These are phyloP conservation scores for Pseudachorutes palmiensis DNA, from an alignment of 1,140 invertebrate genomes.

Conservation along the genomic window DNA sequence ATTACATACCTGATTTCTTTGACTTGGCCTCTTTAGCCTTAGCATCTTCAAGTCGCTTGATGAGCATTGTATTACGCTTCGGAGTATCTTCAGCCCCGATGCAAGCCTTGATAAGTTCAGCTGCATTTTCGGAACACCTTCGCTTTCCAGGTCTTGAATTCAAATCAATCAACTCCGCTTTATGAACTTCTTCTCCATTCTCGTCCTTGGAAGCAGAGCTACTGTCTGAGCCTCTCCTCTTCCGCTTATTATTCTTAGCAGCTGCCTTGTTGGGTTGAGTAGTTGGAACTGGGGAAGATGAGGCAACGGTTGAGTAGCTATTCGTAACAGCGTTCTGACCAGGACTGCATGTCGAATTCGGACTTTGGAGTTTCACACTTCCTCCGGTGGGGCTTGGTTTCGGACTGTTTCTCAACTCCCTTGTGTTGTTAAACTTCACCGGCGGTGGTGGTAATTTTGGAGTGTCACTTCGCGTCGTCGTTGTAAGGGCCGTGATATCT, in stretches of 20 bases:
- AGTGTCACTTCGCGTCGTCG: constrained; percentile 26
- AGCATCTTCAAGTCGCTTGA: constrained; percentile 32
- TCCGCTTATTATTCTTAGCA: constrained; percentile 55
- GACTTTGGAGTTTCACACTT: constrained; percentile 31
- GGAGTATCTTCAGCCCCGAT: constrained; percentile 54
- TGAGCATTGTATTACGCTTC: constrained; percentile 30
- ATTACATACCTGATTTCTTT: no score
- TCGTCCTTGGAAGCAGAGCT: constrained; percentile 44
- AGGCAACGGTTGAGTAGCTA: background rate
- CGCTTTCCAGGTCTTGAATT: constrained; percentile 52
- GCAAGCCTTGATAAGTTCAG: constrained; percentile 58
- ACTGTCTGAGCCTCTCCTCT: constrained; percentile 66
- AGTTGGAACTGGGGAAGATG: constrained; percentile 23
- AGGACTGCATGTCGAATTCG: constrained; percentile 7
- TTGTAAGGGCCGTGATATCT: constrained; percentile 34
- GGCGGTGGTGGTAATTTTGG: constrained; percentile 30
- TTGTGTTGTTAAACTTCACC: constrained; percentile 16
- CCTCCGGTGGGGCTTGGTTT: constrained; percentile 37
- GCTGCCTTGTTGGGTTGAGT: constrained; percentile 10
- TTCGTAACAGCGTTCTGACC: constrained; percentile 11
- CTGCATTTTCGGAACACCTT: constrained; percentile 59
- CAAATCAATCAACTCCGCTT: constrained; percentile 38
- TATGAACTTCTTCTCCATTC: constrained; percentile 32
- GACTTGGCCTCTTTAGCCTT: constrained; percentile 27
- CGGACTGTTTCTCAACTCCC: constrained; percentile 30